Percentiles rank a stretch among this genome's conserved stretches.
Evolutionary conservation across 2,797 vertebrate species (phyloP).

Genomic region (Kryptopterus vitreolus): DNA sequence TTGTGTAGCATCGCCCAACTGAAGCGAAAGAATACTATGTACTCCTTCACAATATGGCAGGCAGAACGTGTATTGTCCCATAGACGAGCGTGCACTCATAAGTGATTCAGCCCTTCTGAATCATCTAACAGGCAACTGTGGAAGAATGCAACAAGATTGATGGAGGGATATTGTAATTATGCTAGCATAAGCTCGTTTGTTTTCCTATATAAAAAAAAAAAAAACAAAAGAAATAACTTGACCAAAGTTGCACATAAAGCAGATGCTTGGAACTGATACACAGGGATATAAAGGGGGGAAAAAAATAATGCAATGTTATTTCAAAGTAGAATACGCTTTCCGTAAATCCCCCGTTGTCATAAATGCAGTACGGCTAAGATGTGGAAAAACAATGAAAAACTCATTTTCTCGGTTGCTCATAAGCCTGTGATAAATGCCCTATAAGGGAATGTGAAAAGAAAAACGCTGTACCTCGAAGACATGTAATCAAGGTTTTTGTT

Average conservation of each 20-base stretch:
- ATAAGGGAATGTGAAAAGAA: conserved; percentile 15
- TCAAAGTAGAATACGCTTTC: conserved; percentile 28
- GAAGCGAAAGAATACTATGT: conserved; percentile 18
- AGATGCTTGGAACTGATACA: conserved; percentile 43
- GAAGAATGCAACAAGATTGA: conserved; percentile 50
- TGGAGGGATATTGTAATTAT: conserved; percentile 49
- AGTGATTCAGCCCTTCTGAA: conserved; percentile 42
- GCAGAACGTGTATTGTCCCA: conserved; percentile 18
- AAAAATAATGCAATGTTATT: conserved; percentile 36
- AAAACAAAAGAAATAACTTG: conserved; percentile 42
- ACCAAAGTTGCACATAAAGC: conserved; percentile 46
- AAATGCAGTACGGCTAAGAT: conserved; percentile 16
- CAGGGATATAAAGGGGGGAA: conserved; percentile 1
- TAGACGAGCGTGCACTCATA: conserved; percentile 43
- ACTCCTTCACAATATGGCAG: conserved; percentile 31
- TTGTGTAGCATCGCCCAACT: conserved; percentile 38
- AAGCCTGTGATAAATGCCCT: conserved; percentile 28
- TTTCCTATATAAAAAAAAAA: conserved; percentile 25
- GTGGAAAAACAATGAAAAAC: conserved; percentile 23
- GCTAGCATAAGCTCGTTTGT: conserved; percentile 55
- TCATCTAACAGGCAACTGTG: conserved; percentile 39
- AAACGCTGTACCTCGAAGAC: not conserved
- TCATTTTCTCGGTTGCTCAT: conserved; percentile 32
- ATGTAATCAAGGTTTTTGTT: conserved; percentile 15
- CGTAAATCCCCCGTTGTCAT: conserved; percentile 31